Evolutionary conservation across 2,888 invertebrate genomes (phyloP), one percentile per base, ranked within the genome.

Genomic region (Cerastis leucographa): DNA sequence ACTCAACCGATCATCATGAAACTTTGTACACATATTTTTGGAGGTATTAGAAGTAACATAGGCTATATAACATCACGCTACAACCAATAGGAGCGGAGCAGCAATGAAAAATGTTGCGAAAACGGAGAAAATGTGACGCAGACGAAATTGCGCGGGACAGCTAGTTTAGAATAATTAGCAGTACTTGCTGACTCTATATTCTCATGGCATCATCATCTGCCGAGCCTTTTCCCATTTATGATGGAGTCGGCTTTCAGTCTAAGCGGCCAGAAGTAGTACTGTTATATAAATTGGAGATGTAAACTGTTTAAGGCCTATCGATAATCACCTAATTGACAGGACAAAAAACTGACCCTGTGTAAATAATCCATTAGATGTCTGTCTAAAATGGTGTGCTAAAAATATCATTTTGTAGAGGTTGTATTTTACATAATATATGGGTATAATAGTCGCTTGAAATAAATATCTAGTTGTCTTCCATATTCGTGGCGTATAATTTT

Each of bases 301-400:
- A 8, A 51, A n/a, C 49, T 35, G 19, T 29, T 17, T 35, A 3
- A 25, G 25, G 1, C 17, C 17, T 22, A 22, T 64, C 3, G 29
- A 0, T n/a, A n/a, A 49, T 40, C 2, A 11, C 8, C 19, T 12
- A 4, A n/a, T 22, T 6, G 25, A 70, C n/a, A 64, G 64, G 17
- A 35, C 11, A 22, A 35, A 25, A 49, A 69, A 69, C 9, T 61
- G 35, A 25, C 42, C 19, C 5, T 6, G 22, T 71, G 61, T 71
- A 40, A 71, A 61, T 44, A 7, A 22, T 17, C 49, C n/a, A 25
- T 25, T 59, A 7, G 76, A 83, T 68, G 68, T 40, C 3, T 59
- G 74, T 86, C 71, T 81, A 44, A 70, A 71, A 56, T 44, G 17
- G 25, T 59, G 44, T 61, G 42, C 22, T 49, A 71, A 51, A 72